These are phyloP conservation scores for Ormyrus nitidulus DNA, from an alignment of 2,888 invertebrate genomes.

Conservation along the genomic window DNA sequence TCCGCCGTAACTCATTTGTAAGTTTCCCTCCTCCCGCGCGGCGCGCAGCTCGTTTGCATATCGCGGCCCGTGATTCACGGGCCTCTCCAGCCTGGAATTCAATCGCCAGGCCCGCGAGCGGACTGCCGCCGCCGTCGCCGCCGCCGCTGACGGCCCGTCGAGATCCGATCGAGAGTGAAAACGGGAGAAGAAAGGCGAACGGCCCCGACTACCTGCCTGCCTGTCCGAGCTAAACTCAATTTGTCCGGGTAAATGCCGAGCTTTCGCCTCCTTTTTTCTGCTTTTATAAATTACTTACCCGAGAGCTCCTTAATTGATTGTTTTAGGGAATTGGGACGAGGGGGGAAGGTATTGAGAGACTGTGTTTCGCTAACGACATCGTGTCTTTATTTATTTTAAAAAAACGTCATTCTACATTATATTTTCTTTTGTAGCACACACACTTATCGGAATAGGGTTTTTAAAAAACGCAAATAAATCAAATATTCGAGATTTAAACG, in stretches of 20 bases:
- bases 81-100: slow-evolving; percentile 36
- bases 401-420: too few species aligned
- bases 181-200: slow-evolving; percentile 25
- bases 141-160: slow-evolving; percentile 9
- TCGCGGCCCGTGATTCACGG: slow-evolving; percentile 29
- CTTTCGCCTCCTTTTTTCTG: slow-evolving; percentile 28
- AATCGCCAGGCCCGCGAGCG: slow-evolving; percentile 25
- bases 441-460: background rate
- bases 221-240: slow-evolving; percentile 25
- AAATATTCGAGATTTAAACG: too few species aligned
- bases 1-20: slow-evolving; percentile 11
- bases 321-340: background rate
- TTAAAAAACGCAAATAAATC: background rate
- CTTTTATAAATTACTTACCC: background rate
- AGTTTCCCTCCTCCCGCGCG: slow-evolving; percentile 7
- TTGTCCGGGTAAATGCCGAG: slow-evolving; percentile 23
- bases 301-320: too few species aligned
- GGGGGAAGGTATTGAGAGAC: background rate
- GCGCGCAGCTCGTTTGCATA: slow-evolving; percentile 33
- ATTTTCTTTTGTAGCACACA: too few species aligned
- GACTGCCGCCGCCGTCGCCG: background rate
- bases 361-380: too few species aligned
- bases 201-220: background rate
- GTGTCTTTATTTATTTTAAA: too few species aligned
- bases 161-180: slow-evolving; percentile 23